Evolutionary conservation across 2,797 vertebrate genomes (phyloP).

Genomic region (Chelon labrosus): DNA sequence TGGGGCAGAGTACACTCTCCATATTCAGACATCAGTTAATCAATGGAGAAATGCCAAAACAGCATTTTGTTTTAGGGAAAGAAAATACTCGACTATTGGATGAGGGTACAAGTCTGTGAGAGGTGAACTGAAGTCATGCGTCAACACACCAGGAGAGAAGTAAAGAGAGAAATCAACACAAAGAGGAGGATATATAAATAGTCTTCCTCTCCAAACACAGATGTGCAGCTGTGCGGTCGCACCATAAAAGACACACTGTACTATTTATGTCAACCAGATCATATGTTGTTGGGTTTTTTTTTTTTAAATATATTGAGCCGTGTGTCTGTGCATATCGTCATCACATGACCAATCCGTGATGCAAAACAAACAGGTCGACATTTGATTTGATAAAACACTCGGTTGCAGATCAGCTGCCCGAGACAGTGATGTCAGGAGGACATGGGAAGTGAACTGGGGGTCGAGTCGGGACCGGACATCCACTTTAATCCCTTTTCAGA

Average conservation of each 20-base stretch:
- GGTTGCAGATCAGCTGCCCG: conserved; percentile 36
- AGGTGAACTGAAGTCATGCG: conserved; percentile 18
- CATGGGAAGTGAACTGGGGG: conserved; percentile 78
- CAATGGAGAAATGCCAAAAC: conserved; percentile 24
- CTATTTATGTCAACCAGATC: conserved; percentile 30
- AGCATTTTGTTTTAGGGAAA: conserved; percentile 15
- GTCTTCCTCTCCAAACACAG: conserved; percentile 54
- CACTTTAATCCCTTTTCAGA: conserved; percentile 77
- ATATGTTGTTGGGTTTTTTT: background rate
- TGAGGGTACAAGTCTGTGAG: conserved; percentile 22
- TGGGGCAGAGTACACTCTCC: conserved; percentile 20
- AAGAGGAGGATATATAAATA: conserved; percentile 56
- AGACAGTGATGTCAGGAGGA: conserved; percentile 76
- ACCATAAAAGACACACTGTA: conserved; percentile 52
- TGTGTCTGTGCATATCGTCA: conserved; percentile 12
- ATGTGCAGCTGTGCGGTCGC: conserved; percentile 45
- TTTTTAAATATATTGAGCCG: conserved; percentile 9
- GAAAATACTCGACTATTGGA: background rate
- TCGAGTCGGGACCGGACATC: conserved; percentile 77
- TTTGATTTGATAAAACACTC: conserved; percentile 40
- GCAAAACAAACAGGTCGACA: conserved; percentile 24
- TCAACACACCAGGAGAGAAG: conserved; percentile 36
- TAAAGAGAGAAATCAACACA: conserved; percentile 49
- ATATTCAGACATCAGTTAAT: conserved; percentile 14
- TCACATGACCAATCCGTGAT: conserved; percentile 38